A percentile compares a stretch with the other conserved stretches of the same genome.
phyloP scores from a whole-genome alignment of 2,888 invertebrate genomes.

The Parnassius glacialis region DNA sequence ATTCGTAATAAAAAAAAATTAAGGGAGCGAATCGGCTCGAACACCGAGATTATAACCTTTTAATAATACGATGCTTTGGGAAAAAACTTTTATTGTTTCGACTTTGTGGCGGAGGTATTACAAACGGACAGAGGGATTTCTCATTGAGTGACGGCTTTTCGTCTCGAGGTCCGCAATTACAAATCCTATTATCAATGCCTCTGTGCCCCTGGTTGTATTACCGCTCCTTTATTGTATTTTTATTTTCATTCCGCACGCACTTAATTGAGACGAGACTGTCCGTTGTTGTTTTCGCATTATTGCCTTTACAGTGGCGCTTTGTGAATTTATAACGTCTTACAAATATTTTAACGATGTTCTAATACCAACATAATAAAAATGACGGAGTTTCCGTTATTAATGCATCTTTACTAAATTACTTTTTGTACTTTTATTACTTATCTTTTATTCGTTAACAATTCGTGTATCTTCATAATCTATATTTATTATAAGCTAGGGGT shows the following conservation, averaged over 20 bases:
- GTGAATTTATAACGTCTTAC: slow-evolving; percentile 31
- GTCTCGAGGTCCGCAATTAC: slow-evolving; percentile 56
- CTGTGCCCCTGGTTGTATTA: slow-evolving; percentile 43
- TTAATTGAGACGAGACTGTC: slow-evolving; percentile 66
- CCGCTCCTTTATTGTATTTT: slow-evolving; percentile 49
- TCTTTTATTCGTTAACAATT: too few relatives aligned
- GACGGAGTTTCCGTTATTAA: too few relatives aligned
- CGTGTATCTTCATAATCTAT: too few relatives aligned
- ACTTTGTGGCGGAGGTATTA: slow-evolving; percentile 53
- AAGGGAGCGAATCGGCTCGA: slow-evolving; percentile 28
- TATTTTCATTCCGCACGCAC: slow-evolving; percentile 54
- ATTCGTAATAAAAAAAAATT: slow-evolving; percentile 10
- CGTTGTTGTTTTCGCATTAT: slow-evolving; percentile 54
- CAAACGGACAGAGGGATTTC: slow-evolving; percentile 62
- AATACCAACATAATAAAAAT: not conserved
- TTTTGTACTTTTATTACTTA: too few relatives aligned
- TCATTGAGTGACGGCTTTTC: slow-evolving; percentile 65
- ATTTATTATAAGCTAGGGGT: too few relatives aligned
- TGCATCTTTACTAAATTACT: too few relatives aligned
- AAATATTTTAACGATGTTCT: slow-evolving; percentile 24
- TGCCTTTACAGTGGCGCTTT: slow-evolving; percentile 45
- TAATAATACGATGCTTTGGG: slow-evolving; percentile 64
- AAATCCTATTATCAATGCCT: slow-evolving; percentile 62
- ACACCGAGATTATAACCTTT: slow-evolving; percentile 69
- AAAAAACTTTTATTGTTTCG: slow-evolving; percentile 71